Percentiles rank a stretch among this genome's conserved stretches.
phyloP scores from a whole-genome alignment of 2,888 invertebrate genomes.

The Heliconius ethilla region DNA sequence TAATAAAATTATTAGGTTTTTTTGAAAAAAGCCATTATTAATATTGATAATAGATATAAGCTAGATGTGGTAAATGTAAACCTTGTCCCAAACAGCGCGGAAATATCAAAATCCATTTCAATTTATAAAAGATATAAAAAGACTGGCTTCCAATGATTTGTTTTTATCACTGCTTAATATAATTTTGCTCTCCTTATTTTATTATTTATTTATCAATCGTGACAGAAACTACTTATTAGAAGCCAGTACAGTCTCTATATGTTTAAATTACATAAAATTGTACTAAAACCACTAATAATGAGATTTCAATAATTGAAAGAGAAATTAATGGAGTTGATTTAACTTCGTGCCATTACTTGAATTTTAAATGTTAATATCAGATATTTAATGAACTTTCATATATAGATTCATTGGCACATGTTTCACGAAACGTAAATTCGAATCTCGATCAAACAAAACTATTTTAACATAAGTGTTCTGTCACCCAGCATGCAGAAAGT shows the following conservation, averaged over 20 bases:
- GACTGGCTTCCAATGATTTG: too few species aligned
- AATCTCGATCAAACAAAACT: neutral
- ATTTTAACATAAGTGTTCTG: neutral
- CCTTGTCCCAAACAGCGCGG: neutral
- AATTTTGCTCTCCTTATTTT: too few species aligned
- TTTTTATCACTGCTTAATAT: too few species aligned
- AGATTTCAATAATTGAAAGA: slow-evolving; percentile 13
- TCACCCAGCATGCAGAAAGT: neutral
- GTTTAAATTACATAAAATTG: neutral
- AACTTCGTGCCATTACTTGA: neutral
- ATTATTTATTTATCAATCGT: too few species aligned
- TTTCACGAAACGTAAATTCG: too few species aligned
- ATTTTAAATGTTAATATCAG: neutral
- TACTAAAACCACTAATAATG: slow-evolving; percentile 1
- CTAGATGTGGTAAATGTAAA: neutral
- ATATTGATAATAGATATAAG: neutral
- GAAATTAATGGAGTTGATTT: neutral
- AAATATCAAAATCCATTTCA: neutral
- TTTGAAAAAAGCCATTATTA: neutral
- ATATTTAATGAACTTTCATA: neutral
- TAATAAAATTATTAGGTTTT: neutral
- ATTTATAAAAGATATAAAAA: too few species aligned
- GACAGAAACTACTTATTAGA: too few species aligned
- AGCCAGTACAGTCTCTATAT: too few species aligned
- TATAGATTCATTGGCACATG: neutral